These are phyloP conservation scores for Plagodis dolabraria DNA, from an alignment of 2,888 invertebrate genomes.

Conservation along the genomic window DNA sequence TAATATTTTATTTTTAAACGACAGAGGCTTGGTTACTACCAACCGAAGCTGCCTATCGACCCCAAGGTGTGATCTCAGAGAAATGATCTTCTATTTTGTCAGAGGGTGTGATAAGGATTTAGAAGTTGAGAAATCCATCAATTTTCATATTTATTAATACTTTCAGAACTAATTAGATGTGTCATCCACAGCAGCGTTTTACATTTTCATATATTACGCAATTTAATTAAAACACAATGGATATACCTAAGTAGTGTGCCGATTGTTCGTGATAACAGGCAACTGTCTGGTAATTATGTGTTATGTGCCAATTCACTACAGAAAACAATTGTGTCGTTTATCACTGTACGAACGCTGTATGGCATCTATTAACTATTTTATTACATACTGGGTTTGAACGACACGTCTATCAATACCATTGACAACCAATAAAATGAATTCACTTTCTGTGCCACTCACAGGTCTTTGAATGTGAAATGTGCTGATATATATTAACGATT, in stretches of 20 bases:
- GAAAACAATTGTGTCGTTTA: slow-evolving; percentile 18
- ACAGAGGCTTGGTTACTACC: too few relatives aligned
- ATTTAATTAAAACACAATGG: slow-evolving; percentile 32
- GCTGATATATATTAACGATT: too few relatives aligned
- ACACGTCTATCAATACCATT: not conserved
- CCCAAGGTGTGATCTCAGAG: too few relatives aligned
- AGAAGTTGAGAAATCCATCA: too few relatives aligned
- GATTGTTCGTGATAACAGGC: slow-evolving; percentile 20
- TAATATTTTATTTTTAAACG: too few relatives aligned
- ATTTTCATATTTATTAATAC: too few relatives aligned
- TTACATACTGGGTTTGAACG: slow-evolving; percentile 1
- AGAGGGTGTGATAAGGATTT: too few relatives aligned
- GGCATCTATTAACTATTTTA: slow-evolving; percentile 10
- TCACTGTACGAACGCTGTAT: slow-evolving; percentile 1
- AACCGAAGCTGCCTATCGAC: too few relatives aligned
- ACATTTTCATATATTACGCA: slow-evolving; percentile 33
- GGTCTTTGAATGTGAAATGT: too few relatives aligned
- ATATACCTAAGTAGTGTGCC: slow-evolving; percentile 12
- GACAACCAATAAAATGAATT: not conserved
- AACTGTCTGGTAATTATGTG: slow-evolving; percentile 18
- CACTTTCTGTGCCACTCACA: not conserved
- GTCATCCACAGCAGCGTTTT: slow-evolving; percentile 5
- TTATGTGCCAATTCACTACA: slow-evolving; percentile 28
- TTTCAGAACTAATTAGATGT: too few relatives aligned
- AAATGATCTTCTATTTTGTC: too few relatives aligned